Evolutionary conservation across 2,113 vertebrate genomes (phyloP).

Genomic region (Theropithecus gelada): DNA sequence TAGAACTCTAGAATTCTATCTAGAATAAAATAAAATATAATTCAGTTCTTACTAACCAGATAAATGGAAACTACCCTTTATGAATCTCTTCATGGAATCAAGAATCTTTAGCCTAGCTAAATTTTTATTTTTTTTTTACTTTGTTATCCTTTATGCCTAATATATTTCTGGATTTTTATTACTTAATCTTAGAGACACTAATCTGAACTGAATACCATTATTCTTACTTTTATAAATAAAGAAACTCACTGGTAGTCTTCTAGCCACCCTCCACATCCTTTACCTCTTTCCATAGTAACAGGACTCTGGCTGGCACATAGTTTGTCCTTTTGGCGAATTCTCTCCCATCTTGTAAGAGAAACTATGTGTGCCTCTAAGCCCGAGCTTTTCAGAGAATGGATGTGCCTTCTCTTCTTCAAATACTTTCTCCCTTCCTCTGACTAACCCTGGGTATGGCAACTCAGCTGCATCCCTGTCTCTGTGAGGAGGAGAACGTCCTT

Average conservation of each 20-base stretch:
- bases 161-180: background rate
- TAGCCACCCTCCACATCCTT: background rate
- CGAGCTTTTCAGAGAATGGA: background rate
- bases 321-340: background rate
- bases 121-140: background rate
- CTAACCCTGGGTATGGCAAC: background rate
- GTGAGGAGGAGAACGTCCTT: background rate
- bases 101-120: background rate
- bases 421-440: background rate
- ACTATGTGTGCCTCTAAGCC: background rate
- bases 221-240: background rate
- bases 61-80: background rate
- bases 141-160: background rate
- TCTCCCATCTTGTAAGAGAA: background rate
- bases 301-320: background rate
- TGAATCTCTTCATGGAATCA: background rate
- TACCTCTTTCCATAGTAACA: background rate
- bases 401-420: rapidly evolving
- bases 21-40: background rate
- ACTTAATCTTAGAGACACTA: background rate
- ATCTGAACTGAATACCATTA: background rate
- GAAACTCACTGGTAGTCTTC: background rate
- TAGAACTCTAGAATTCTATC: background rate
- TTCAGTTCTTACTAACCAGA: background rate
- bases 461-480: background rate